Conservation (phyloP, 2,888 invertebrate genomes). For the Drosophila prostipennis region DNA sequence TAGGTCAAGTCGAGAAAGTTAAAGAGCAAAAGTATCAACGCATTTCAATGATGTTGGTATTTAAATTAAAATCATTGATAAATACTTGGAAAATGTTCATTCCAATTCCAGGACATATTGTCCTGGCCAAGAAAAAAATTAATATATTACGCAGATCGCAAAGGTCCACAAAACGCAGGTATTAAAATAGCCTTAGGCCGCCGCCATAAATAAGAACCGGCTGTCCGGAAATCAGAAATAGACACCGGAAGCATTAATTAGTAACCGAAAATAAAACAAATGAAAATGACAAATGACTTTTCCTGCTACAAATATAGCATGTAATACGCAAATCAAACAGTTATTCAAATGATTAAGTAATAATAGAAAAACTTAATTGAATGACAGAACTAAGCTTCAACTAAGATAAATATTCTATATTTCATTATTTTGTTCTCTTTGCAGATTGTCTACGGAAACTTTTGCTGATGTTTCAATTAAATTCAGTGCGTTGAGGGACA, state of each 20-base stretch:
- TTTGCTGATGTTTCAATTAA: conserved; percentile 69
- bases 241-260: not conserved
- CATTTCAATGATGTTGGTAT: not conserved
- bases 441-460: conserved; percentile 14
- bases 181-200: conserved; percentile 17
- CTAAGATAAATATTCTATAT: conserved; percentile 23
- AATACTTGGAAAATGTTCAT: too few relatives aligned
- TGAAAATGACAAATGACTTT: conserved; percentile 10
- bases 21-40: not conserved
- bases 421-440: conserved; percentile 2
- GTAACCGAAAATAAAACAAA: conserved; percentile 8
- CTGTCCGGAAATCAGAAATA: conserved; percentile 13
- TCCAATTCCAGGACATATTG: not conserved
- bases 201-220: conserved; percentile 11
- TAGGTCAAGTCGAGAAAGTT: not conserved
- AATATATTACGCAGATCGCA: not conserved
- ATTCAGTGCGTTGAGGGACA: conserved; percentile 32
- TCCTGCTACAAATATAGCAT: not conserved
- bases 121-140: not conserved
- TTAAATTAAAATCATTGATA: not conserved
- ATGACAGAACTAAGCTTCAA: conserved; percentile 6
- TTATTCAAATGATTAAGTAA: not conserved
- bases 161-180: not conserved
- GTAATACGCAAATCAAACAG: conserved; percentile 5
- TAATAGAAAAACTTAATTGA: not conserved